These are phyloP conservation scores for Caenorhabditis remanei DNA, from an alignment of 1,140 invertebrate genomes.

Conservation along the genomic window DNA sequence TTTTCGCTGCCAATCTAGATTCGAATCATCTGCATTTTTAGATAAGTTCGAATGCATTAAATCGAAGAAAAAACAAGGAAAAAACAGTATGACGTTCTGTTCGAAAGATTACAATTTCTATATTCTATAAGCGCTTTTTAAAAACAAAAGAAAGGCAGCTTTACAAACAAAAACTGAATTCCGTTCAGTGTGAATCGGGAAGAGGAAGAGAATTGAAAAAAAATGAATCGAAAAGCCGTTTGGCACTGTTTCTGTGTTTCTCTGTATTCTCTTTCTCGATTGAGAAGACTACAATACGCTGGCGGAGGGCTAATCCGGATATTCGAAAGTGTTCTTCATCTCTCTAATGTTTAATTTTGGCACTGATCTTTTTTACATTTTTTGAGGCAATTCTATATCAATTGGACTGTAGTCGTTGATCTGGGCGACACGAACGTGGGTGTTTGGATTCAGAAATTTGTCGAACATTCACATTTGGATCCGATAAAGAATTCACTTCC, in stretches of 20 bases:
- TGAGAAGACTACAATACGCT: constrained; percentile 10
- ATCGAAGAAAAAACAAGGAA: background rate
- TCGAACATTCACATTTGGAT: background rate
- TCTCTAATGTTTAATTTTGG: constrained; percentile 26
- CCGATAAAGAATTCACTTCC: no score
- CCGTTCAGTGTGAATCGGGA: no score
- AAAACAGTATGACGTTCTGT: background rate
- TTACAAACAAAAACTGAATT: background rate
- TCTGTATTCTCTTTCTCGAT: constrained; percentile 16
- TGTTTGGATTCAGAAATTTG: background rate
- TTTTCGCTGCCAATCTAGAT: constrained; percentile 26
- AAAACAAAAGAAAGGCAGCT: constrained; percentile 1
- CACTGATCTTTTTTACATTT: constrained; percentile 47
- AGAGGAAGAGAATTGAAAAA: background rate
- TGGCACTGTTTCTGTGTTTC: constrained; percentile 23
- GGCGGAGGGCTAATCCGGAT: constrained; percentile 33
- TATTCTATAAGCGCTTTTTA: background rate
- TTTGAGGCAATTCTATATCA: background rate
- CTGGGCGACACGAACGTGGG: background rate
- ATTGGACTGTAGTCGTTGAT: background rate
- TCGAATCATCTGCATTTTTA: background rate
- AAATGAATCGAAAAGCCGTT: constrained; percentile 23
- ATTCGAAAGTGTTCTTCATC: constrained; percentile 48
- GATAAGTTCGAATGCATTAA: background rate
- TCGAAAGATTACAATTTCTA: background rate